Evolutionary conservation across 2,888 invertebrate species (phyloP).

Genomic region (Petrolisthes cinctipes): DNA sequence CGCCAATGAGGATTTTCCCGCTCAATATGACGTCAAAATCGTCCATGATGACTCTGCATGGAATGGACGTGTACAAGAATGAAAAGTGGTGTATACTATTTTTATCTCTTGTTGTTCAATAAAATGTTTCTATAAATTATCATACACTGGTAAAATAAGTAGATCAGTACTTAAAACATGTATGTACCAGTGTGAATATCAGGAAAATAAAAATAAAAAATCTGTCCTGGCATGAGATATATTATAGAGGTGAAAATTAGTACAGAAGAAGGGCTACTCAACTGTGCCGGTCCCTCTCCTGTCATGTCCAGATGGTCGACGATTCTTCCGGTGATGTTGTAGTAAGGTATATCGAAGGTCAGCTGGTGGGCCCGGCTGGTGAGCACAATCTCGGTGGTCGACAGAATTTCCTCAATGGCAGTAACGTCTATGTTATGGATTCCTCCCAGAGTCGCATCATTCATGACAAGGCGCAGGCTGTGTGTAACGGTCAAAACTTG

Average conservation of each 20-base stretch:
- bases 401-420: not conserved
- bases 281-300: not conserved
- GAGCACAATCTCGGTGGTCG: too few relatives aligned
- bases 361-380: not conserved
- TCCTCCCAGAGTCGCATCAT: not conserved
- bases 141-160: not conserved
- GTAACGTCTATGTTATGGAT: not conserved
- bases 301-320: not conserved
- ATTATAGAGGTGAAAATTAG: not conserved
- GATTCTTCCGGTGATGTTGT: not conserved
- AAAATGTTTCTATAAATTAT: too few relatives aligned
- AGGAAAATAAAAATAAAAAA: too few relatives aligned
- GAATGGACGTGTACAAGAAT: not conserved
- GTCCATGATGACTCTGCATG: not conserved
- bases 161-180: not conserved
- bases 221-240: not conserved
- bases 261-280: not conserved
- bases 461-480: not conserved
- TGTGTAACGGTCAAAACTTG: too few relatives aligned
- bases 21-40: not conserved
- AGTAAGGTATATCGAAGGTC: not conserved
- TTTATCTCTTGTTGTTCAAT: not conserved
- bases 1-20: not conserved
- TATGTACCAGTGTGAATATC: too few relatives aligned
- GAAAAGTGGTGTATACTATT: not conserved